These are phyloP conservation scores for Baryphthengus martii DNA, from an alignment of 2,113 vertebrate species.

Conservation along the genomic window DNA sequence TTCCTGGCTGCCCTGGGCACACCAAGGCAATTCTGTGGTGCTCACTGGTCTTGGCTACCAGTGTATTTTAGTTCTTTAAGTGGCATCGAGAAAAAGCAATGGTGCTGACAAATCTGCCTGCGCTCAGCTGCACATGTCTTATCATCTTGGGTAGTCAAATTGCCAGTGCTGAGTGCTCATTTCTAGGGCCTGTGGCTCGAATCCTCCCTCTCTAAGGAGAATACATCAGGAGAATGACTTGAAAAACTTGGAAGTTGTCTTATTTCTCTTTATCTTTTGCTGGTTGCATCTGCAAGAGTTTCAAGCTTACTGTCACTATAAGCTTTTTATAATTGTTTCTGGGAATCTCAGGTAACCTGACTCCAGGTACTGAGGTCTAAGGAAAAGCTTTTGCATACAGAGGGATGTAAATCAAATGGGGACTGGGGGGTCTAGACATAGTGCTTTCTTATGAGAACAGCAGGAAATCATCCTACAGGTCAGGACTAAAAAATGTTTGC, in stretches of 20 bases:
- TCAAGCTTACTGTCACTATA: neutral
- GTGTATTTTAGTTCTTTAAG: neutral
- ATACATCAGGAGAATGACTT: neutral
- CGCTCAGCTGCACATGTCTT: neutral
- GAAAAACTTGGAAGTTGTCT: neutral
- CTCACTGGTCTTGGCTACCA: neutral
- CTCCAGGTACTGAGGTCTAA: neutral
- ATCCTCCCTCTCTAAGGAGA: neutral
- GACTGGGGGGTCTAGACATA: fast-evolving
- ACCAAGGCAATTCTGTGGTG: neutral
- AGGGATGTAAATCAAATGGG: neutral
- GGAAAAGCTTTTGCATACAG: neutral
- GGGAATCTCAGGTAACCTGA: neutral
- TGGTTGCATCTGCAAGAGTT: neutral
- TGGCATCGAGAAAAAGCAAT: neutral
- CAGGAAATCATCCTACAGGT: neutral
- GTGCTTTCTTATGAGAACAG: fast-evolving
- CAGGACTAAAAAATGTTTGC: neutral
- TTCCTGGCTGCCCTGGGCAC: neutral
- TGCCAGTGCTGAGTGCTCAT: neutral
- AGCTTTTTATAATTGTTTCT: neutral
- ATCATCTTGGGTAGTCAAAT: neutral
- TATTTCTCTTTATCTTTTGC: neutral
- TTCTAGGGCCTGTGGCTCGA: neutral
- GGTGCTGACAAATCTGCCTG: neutral